Evolutionary conservation across 2,888 invertebrate species (phyloP).

Genomic region (Erebia palarica): DNA sequence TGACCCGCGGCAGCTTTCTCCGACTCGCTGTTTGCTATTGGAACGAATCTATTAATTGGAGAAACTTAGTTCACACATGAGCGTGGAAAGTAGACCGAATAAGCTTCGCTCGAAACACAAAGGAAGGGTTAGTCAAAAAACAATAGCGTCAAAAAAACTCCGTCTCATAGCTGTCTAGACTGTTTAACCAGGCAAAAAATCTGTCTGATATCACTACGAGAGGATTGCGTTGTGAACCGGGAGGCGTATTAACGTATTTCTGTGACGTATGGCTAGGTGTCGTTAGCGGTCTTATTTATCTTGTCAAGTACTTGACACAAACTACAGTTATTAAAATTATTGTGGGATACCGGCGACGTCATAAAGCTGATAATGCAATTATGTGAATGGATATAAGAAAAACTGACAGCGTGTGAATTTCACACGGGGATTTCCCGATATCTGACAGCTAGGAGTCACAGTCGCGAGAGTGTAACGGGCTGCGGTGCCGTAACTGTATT

Average conservation of each 20-base stretch:
- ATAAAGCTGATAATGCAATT: conserved; percentile 28
- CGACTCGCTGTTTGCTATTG: conserved; percentile 78
- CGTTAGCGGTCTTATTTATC: conserved; percentile 4
- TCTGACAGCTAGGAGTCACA: conserved; percentile 34
- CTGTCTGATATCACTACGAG: neutral
- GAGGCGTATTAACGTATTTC: neutral
- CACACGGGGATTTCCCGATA: conserved; percentile 45
- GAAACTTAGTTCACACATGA: conserved; percentile 82
- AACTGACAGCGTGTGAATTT: conserved; percentile 41
- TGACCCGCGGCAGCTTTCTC: conserved; percentile 79
- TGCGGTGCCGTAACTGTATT: conserved; percentile 19
- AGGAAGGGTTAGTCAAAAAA: conserved; percentile 1
- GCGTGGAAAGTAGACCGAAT: conserved; percentile 72
- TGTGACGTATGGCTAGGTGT: neutral
- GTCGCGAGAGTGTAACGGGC: conserved; percentile 17
- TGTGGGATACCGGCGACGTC: conserved; percentile 20
- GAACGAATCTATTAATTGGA: conserved; percentile 83
- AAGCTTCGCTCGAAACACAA: conserved; percentile 31
- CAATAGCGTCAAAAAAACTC: neutral
- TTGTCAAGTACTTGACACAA: conserved; percentile 22
- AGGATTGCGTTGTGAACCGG: neutral
- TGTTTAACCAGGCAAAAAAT: neutral
- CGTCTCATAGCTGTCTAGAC: neutral
- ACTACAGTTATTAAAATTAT: conserved; percentile 16
- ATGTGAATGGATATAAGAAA: conserved; percentile 27